Percentiles rank a stretch among this genome's conserved stretches.
Conservation (phyloP, 2,888 invertebrate species). For the Pyrocoelia pectoralis region DNA sequence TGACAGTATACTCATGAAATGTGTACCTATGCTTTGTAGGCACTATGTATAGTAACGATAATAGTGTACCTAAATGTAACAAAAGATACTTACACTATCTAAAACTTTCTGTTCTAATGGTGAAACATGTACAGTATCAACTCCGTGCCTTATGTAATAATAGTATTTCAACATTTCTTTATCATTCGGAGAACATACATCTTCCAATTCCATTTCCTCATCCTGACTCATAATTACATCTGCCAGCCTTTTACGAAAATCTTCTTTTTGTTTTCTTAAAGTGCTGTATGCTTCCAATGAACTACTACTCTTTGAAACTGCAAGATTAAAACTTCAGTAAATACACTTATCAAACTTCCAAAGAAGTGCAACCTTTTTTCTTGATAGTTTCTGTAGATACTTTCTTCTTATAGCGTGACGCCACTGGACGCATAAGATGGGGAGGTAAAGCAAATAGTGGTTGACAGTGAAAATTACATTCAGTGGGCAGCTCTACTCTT, state of each 20-base stretch:
- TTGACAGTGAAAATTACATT: slow-evolving; percentile 64
- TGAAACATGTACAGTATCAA: slow-evolving; percentile 89
- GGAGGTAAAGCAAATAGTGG: slow-evolving; percentile 71
- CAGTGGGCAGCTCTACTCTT: slow-evolving; percentile 64
- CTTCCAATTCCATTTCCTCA: slow-evolving; percentile 58
- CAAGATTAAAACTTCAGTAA: slow-evolving; percentile 28
- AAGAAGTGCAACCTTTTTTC: slow-evolving; percentile 53
- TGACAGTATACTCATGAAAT: no score
- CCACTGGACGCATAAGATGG: slow-evolving; percentile 61
- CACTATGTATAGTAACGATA: no score
- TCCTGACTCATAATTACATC: slow-evolving; percentile 73
- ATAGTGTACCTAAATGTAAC: no score
- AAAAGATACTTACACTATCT: slow-evolving; percentile 64
- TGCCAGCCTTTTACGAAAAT: slow-evolving; percentile 82
- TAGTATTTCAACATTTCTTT: slow-evolving; percentile 82
- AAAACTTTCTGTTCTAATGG: slow-evolving; percentile 80
- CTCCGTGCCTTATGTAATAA: slow-evolving; percentile 89
- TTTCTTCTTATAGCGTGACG: slow-evolving; percentile 49
- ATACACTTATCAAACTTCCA: no score
- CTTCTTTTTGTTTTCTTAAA: slow-evolving; percentile 78
- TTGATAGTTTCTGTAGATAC: slow-evolving; percentile 54
- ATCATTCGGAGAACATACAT: slow-evolving; percentile 70
- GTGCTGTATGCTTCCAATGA: slow-evolving; percentile 70
- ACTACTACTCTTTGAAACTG: slow-evolving; percentile 59
- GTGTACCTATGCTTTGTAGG: no score